phyloP scores from a whole-genome alignment of 1,140 invertebrate species.

The Metaphire vulgaris region DNA sequence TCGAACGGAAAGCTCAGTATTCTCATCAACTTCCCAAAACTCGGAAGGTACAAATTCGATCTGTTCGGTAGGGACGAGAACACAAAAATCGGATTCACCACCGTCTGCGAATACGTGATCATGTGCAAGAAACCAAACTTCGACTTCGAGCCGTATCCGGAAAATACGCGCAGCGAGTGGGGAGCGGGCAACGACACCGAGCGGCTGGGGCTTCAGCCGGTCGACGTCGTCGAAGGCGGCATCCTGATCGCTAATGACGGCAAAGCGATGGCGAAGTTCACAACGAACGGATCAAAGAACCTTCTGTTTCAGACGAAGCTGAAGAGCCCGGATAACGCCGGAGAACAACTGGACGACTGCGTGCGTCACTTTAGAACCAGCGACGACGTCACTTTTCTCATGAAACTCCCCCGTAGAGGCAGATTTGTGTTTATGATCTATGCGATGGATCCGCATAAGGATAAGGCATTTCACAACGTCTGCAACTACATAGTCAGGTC shows the following conservation, averaged over 20 bases:
- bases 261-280: slow-evolving; percentile 10
- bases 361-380: slow-evolving; percentile 20
- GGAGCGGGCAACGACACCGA: slow-evolving; percentile 9
- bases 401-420: slow-evolving; percentile 18
- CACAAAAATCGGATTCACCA: slow-evolving; percentile 1
- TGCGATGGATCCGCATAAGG: slow-evolving; percentile 3
- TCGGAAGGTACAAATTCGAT: slow-evolving; percentile 27
- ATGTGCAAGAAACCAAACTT: slow-evolving; percentile 25
- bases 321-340: neutral
- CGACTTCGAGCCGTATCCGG: slow-evolving; percentile 22
- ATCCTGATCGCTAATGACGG: slow-evolving; percentile 12
- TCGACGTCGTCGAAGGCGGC: slow-evolving; percentile 19
- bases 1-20: slow-evolving; percentile 7
- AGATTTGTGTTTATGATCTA: slow-evolving; percentile 21
- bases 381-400: slow-evolving; percentile 13
- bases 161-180: slow-evolving; percentile 9
- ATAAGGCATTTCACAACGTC: slow-evolving; percentile 15
- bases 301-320: slow-evolving; percentile 3
- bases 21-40: slow-evolving; percentile 21
- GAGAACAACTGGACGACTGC: slow-evolving; percentile 5
- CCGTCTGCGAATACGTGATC: slow-evolving; percentile 23
- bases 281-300: slow-evolving; percentile 1
- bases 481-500: slow-evolving; percentile 26
- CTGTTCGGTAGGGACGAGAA: slow-evolving; percentile 3
- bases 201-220: slow-evolving; percentile 15